These are phyloP conservation scores for Netelia melanura DNA, from an alignment of 2,888 invertebrate genomes.

Conservation along the genomic window DNA sequence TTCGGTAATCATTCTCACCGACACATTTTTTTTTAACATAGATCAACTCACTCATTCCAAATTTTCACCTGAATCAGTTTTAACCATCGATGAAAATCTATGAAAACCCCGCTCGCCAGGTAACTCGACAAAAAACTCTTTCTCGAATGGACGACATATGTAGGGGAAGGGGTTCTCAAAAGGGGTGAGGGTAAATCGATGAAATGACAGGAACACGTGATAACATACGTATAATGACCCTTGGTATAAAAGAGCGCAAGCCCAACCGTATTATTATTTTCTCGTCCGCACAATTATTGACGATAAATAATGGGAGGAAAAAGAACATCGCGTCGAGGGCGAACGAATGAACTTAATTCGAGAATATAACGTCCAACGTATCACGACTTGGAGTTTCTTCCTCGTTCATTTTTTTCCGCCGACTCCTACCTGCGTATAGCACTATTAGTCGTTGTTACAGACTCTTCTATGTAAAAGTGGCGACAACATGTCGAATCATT, in stretches of 20 bases:
- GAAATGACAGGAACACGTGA: conserved; percentile 9
- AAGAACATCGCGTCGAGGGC: neutral
- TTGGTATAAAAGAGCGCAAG: neutral
- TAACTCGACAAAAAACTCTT: neutral
- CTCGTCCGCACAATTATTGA: neutral
- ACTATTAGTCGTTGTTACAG: neutral
- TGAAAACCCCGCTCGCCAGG: neutral
- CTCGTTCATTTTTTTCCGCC: neutral
- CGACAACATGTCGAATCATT: conserved; percentile 42
- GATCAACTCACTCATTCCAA: too few relatives aligned
- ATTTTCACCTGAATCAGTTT: too few relatives aligned
- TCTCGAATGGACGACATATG: neutral
- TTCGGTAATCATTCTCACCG: too few relatives aligned
- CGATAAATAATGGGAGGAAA: neutral
- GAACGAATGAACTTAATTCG: neutral
- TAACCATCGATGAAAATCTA: neutral
- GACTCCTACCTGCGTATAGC: neutral
- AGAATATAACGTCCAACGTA: conserved; percentile 3
- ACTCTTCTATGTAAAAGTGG: neutral
- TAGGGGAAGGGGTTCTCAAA: neutral
- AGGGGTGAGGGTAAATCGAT: conserved; percentile 31
- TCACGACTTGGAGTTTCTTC: neutral
- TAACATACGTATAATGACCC: neutral
- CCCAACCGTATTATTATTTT: neutral
- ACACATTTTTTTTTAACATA: too few relatives aligned